Conservation (phyloP, 2,113 vertebrate genomes). For the Rhinolophus ferrumequinum region DNA sequence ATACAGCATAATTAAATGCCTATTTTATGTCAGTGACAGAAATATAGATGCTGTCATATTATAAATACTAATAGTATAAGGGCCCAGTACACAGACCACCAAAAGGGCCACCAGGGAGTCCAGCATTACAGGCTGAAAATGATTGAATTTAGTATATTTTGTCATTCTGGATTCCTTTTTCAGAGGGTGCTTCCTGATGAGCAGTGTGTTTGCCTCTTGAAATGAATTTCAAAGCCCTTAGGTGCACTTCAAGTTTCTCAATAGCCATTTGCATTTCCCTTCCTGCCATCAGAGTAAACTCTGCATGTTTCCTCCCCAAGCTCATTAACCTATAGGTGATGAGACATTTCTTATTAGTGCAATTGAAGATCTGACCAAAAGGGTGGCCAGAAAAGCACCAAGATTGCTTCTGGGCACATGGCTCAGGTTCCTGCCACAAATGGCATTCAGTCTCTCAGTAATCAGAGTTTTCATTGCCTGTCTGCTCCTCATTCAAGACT, state of each 20-base stretch:
- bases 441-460: neutral
- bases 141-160: conserved; percentile 21
- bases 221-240: conserved; percentile 53
- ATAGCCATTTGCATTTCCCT: conserved; percentile 17
- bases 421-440: neutral
- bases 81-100: neutral
- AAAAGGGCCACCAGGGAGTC: neutral
- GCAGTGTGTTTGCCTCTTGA: neutral
- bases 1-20: neutral
- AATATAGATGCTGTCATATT: conserved; percentile 14
- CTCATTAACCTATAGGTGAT: conserved; percentile 48
- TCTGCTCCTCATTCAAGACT: neutral
- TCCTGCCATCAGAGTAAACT: conserved; percentile 42
- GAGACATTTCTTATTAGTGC: conserved; percentile 41
- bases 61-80: neutral
- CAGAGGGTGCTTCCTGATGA: neutral
- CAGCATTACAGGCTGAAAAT: neutral
- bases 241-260: conserved; percentile 7
- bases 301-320: conserved; percentile 10
- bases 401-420: conserved; percentile 32
- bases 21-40: neutral
- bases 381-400: neutral
- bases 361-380: conserved; percentile 47
- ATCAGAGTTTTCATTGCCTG: neutral
- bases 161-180: conserved; percentile 21